These are phyloP conservation scores for Alethe castanea DNA, from an alignment of 2,113 vertebrate genomes.

Conservation along the genomic window DNA sequence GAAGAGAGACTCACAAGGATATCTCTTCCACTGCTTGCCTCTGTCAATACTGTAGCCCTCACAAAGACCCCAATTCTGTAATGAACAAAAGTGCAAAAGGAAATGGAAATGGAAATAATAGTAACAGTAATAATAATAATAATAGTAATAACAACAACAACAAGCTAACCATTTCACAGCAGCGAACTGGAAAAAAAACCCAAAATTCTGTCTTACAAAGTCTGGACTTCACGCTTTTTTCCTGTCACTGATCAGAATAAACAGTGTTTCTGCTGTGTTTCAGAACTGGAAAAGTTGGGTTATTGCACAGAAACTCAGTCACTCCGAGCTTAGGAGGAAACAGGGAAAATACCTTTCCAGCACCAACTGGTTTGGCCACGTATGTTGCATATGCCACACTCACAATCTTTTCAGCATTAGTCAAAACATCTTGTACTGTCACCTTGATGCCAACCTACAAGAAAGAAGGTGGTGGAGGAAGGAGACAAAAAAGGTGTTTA, in stretches of 20 bases:
- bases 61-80: neutral
- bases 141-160: neutral
- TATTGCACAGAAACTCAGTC: neutral
- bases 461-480: neutral
- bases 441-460: constrained; percentile 77
- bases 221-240: neutral
- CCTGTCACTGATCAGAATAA: neutral
- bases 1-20: neutral
- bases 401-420: constrained; percentile 68
- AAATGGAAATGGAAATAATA: neutral
- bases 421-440: constrained; percentile 69
- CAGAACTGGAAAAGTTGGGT: neutral
- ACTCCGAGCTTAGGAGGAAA: neutral
- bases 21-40: neutral
- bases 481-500: neutral
- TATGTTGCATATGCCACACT: constrained; percentile 80
- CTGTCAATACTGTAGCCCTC: neutral
- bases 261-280: neutral
- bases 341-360: constrained; percentile 68
- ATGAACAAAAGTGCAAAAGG: neutral
- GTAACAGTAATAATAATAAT: too few relatives aligned
- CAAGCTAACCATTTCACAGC: neutral
- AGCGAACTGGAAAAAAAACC: neutral
- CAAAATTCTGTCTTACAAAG: neutral
- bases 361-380: constrained; percentile 67